phyloP scores from a whole-genome alignment of 92 coral and sea anemone species.

The Bergia sp. region DNA sequence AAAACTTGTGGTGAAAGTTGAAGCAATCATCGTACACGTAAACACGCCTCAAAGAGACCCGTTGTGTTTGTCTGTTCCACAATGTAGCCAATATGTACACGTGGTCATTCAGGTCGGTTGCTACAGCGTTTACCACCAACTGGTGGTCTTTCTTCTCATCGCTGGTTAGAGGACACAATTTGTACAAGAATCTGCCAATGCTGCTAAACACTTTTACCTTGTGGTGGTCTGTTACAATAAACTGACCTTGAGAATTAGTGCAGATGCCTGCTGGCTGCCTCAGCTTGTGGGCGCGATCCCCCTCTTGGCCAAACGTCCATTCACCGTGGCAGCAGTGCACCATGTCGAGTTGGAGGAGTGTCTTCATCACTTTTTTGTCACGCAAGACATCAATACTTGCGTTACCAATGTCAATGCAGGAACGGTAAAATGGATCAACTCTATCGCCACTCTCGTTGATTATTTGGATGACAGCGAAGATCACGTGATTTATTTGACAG shows the following conservation, averaged over 20 bases:
- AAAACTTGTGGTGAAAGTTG: background rate
- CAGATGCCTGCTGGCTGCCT: background rate
- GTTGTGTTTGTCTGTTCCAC: background rate
- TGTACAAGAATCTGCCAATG: background rate
- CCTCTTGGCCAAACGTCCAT: constrained; percentile 1
- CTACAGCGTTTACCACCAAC: background rate
- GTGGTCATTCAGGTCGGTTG: background rate
- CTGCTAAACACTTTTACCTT: constrained; percentile 21
- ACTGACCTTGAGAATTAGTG: background rate
- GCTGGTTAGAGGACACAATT: background rate
- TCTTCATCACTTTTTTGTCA: background rate
- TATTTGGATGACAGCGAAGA: background rate
- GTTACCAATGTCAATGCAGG: background rate
- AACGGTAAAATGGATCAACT: background rate
- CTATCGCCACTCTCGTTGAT: background rate
- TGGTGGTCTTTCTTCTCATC: background rate
- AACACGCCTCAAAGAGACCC: background rate
- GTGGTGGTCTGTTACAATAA: constrained; percentile 23
- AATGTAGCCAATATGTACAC: background rate
- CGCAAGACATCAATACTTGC: background rate
- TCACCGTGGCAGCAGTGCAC: background rate
- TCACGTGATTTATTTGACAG: background rate
- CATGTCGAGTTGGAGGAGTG: background rate
- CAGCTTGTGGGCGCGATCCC: background rate
- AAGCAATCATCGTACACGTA: background rate